Conservation (phyloP, 1,140 invertebrate species). For the Danaus plexippus region DNA sequence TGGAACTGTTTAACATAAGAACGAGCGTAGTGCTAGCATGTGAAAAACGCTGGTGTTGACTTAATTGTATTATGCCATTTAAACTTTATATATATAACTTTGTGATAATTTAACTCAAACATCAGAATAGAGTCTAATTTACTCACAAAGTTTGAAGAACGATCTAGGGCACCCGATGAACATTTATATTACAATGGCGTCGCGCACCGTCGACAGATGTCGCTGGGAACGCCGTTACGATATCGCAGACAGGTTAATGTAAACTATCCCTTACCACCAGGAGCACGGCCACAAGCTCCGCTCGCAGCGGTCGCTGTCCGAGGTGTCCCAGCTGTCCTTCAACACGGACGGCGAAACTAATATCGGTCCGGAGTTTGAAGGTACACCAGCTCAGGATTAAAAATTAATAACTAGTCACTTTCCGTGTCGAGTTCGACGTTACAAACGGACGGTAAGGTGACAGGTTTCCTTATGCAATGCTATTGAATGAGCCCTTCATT, state of each 20-base stretch:
- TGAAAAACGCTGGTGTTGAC: no score
- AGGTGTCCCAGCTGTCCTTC: conserved; percentile 55
- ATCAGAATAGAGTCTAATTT: conserved; percentile 1
- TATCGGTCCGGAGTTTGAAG: conserved; percentile 50
- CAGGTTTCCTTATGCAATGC: no score
- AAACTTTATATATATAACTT: no score
- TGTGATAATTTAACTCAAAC: neutral
- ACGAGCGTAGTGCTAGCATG: no score
- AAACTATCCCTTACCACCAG: conserved; percentile 19
- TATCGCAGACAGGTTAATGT: conserved; percentile 5
- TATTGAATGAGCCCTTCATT: no score
- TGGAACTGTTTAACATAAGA: no score
- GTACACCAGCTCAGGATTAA: conserved; percentile 16
- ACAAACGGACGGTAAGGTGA: no score
- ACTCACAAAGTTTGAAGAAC: no score
- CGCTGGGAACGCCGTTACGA: neutral
- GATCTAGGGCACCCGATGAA: no score
- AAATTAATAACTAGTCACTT: no score
- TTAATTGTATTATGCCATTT: no score
- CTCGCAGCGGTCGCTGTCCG: conserved; percentile 54
- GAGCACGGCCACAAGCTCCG: conserved; percentile 48
- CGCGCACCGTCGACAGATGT: neutral
- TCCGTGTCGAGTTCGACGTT: no score
- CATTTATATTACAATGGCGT: neutral
- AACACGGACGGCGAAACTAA: conserved; percentile 52